Evolutionary conservation across 2,797 vertebrate genomes (phyloP), one percentile per base, ranked within the genome.

Genomic region (Caiman crocodilus): DNA sequence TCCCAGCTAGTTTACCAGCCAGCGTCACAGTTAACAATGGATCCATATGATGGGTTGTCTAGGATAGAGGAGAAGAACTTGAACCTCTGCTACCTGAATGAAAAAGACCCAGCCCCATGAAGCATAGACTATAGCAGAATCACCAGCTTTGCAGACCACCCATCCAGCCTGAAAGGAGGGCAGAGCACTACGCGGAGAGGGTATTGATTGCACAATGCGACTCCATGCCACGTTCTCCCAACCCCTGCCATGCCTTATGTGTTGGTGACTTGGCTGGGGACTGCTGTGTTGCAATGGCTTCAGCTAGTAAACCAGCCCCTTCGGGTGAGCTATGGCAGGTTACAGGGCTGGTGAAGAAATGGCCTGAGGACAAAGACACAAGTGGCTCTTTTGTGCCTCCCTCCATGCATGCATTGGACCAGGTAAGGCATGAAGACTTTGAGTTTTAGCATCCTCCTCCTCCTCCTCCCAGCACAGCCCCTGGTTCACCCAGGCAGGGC

Each of bases 91-190:
- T 71, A 7, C 50, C 81, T 26, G 21, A 71, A 57, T 32, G 42
- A 35, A 50, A 25, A 75, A 56, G 76, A 13, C 50, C 75, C 64
- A 82, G 6, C 67, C 63, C 80, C 23, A 30, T 55, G 79, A 67
- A 88, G 60, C 69, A 83, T 56, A 80, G 73, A 30, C 85, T 64
- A 75, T 79, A 65, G 17, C 4, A 56, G 64, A 56, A 64, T 84
- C 26, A 57, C n/a, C 28, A 75, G 20, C 50, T 17, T 75, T 71
- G 35, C 18, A 64, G 30, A 57, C 79, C 85, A 67, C 59, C 82
- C 30, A 12, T 23, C 59, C 76, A 71, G 30, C 76, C 59, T 8
- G 32, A 13, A 50, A 76, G 58, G n/a, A 71, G n/a, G 67, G 42
- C 67, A 64, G 76, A 73, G 2, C 17, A 79, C 30, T 25, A 30